Evolutionary conservation across 2,113 vertebrate genomes (phyloP), one percentile per base, ranked within the genome.

Genomic region (Lophotis ruficrista): DNA sequence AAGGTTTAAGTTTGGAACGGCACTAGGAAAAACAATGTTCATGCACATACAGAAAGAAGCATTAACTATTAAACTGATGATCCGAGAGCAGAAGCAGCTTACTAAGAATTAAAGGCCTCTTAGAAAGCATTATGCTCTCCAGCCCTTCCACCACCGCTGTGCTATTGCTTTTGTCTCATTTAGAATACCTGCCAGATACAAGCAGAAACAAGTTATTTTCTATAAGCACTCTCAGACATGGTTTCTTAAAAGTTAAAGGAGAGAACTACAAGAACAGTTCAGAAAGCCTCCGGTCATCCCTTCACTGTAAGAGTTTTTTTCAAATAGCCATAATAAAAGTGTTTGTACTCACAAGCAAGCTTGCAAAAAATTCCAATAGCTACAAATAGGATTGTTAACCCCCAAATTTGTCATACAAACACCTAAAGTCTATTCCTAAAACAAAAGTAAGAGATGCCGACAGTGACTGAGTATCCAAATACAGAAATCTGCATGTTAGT

Each of bases 11-110:
- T 60, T 75, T 70, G 31, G 62, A 86, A 85, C 1, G 2, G 41
- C 45, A 73, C 35, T 24, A 77, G 23, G n/a, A 66, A 90, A 96
- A 96, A 83, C 37, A 96, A 77, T 37, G 62, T 37, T 66, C 22
- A 12, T 3, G 14, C 41, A 41, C 12, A 62, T 15, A 41, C 2
- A 80, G 45, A 83, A 93, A 94, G 83, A 72, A 83, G 56, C 54
- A 81, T 96, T 58, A 95, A 93, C 92, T 90, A 90, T 83, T 95
- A 83, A 89, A 92, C 50, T 83, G 75, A 80, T 83, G 54, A 94
- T 73, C 31, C 10, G 9, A 80, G 57, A 69, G 35, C 82, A 85
- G 70, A 93, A 96, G 88, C 45, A 90, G 78, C 79, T 85, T 85
- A 95, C 41, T 8, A 83, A 90, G 92, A 82, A 94, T 61, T 86